Conservation (phyloP, 2,888 invertebrate species). For the Cephalotes varians region DNA sequence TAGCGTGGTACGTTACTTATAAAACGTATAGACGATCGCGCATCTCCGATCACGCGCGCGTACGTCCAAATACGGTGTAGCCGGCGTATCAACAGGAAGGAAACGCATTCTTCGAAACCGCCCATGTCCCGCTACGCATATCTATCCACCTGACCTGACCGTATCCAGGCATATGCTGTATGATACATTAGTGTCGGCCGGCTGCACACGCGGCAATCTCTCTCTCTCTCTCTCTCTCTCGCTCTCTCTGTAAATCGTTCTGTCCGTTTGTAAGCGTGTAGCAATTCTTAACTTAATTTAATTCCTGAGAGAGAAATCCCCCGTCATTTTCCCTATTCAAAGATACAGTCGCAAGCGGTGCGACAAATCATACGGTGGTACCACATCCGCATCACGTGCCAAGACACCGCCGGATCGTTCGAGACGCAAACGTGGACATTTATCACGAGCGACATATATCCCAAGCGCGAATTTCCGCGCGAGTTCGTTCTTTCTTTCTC, state of each 20-base stretch:
- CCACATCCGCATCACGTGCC: not conserved
- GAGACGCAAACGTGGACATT: not conserved
- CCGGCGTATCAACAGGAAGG: slow-evolving; percentile 77
- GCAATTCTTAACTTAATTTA: not conserved
- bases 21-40: slow-evolving; percentile 5
- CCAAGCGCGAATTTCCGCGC: not conserved
- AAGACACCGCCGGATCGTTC: not conserved
- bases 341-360: not conserved
- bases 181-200: not conserved
- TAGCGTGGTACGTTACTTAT: slow-evolving; percentile 44
- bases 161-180: slow-evolving; percentile 36
- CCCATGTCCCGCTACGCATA: slow-evolving; percentile 65
- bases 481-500: too few species aligned
- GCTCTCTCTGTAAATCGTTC: too few species aligned
- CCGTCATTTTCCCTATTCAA: not conserved
- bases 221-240: not conserved
- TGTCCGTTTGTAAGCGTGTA: not conserved
- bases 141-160: slow-evolving; percentile 38
- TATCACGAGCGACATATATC: not conserved
- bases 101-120: slow-evolving; percentile 78
- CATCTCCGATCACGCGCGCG: slow-evolving; percentile 57
- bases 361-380: not conserved
- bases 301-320: not conserved
- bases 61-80: slow-evolving; percentile 79
- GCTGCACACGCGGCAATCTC: not conserved